A percentile compares a stretch with the other conserved stretches of the same genome.
phyloP scores from a whole-genome alignment of 1,140 invertebrate species.

The Bombus soroeensis region DNA sequence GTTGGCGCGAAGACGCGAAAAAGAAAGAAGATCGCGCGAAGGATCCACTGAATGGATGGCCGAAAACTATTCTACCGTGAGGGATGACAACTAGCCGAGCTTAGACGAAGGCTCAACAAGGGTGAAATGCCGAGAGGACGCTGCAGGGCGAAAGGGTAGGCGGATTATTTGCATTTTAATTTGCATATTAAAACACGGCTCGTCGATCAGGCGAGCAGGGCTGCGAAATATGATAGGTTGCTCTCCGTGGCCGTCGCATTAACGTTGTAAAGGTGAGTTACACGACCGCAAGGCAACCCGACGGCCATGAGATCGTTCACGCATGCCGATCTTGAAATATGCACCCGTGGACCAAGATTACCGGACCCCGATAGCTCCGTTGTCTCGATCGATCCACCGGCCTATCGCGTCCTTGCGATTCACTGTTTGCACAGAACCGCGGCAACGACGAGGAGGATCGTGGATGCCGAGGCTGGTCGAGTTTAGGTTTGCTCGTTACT shows the following conservation, averaged over 20 bases:
- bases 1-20: background rate
- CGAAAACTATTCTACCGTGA: background rate
- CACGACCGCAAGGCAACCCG: slow-evolving; percentile 80
- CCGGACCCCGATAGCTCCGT: slow-evolving; percentile 67
- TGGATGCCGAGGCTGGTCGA: background rate
- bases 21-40: background rate
- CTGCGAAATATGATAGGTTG: slow-evolving; percentile 77
- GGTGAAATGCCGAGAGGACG: background rate
- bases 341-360: slow-evolving; percentile 75
- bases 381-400: slow-evolving; percentile 52
- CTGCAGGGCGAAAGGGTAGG: background rate
- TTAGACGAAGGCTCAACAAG: slow-evolving; percentile 4
- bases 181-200: slow-evolving; percentile 80
- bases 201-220: slow-evolving; percentile 69
- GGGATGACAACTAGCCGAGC: slow-evolving; percentile 37
- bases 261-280: slow-evolving; percentile 80
- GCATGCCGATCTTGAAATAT: slow-evolving; percentile 82
- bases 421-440: slow-evolving; percentile 60
- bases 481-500: background rate
- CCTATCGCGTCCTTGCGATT: slow-evolving; percentile 38
- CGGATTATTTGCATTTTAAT: slow-evolving; percentile 80
- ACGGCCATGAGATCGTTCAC: slow-evolving; percentile 81
- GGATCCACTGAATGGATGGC: background rate
- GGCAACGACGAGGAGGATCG: background rate
- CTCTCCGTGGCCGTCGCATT: slow-evolving; percentile 75